Base-by-base conservation (phyloP, 2,797 vertebrate genomes). In the Passerculus sandwichensis region DNA sequence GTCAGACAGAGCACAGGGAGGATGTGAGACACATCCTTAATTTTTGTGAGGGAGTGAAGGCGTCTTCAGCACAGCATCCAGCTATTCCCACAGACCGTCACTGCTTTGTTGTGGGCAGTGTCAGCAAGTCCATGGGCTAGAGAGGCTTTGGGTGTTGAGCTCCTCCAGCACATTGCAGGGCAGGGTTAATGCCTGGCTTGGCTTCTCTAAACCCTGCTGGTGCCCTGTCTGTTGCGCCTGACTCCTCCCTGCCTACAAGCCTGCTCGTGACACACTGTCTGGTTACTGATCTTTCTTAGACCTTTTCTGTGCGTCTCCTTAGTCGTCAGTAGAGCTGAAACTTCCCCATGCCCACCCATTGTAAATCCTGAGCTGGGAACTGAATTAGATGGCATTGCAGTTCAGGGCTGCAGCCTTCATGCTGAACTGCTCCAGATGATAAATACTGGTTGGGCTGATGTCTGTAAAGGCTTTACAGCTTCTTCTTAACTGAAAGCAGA, bases 171-270 rank as follows among this genome's bases (percentile, higher is more conserved):
- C 73, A 25, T 83, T 10, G 4, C 92, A 79, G 74, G 78, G 88
- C 84, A 72, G 76, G 74, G 80, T 84, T 89, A 95, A 91, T 88
- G 56, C 80, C 82, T 86, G 89, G 54, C 74, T 85, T 88, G 56
- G 66, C 73, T 94, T 83, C 85, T 85, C 45, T 78, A 72, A 94
- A 29, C 91, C 76, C 60, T 94, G 11, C 32, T 26, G 3, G 5
- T 86, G 76, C 83, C 78, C 40, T 71, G 25, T 32, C 53, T 89
- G 75, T 36, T 61, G 89, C 77, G 61, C 69, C 57, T 48, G 29
- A 34, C 75, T 74, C 85, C 54, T 80, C 65, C 60, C 59, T 29
- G 42, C 25, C 57, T 83, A 44, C 51, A 9, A 30, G 40, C 26
- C 42, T 42, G 69, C 77, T 25, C 1, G 1, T 77, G 56, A 53